phyloP scores from a whole-genome alignment of 2,113 vertebrate species.

The Corynorhinus townsendii region DNA sequence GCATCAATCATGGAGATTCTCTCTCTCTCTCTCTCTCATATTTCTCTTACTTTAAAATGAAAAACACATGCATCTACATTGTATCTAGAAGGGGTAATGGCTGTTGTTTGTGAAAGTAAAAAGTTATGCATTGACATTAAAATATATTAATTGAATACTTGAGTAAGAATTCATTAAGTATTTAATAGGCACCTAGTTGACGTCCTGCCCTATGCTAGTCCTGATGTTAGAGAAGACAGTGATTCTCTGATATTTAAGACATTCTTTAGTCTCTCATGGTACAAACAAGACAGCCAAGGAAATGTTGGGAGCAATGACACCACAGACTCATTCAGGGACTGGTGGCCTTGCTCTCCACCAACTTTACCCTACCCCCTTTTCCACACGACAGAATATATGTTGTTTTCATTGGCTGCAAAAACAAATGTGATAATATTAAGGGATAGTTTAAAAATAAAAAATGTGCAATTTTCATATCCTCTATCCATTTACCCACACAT shows the following conservation, averaged over 20 bases:
- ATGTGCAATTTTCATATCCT: neutral
- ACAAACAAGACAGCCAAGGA: neutral
- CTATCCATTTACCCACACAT: neutral
- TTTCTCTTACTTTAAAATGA: neutral
- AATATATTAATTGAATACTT: neutral
- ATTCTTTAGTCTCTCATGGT: neutral
- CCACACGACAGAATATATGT: neutral
- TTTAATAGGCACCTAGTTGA: neutral
- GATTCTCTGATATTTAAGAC: neutral
- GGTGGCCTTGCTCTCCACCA: neutral
- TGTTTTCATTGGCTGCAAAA: neutral
- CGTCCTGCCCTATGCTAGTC: neutral
- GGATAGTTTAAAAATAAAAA: neutral
- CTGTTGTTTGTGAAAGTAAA: neutral
- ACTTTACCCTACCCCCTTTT: neutral
- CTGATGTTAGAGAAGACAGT: neutral
- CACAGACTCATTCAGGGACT: neutral
- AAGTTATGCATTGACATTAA: neutral
- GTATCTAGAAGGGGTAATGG: neutral
- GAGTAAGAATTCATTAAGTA: neutral
- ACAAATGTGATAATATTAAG: neutral
- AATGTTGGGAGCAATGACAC: neutral
- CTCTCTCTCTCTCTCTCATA: neutral
- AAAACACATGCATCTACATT: neutral
- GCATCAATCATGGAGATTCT: neutral